Evolutionary conservation across 2,797 vertebrate genomes (phyloP).

Genomic region (Glyptemys insculpta): DNA sequence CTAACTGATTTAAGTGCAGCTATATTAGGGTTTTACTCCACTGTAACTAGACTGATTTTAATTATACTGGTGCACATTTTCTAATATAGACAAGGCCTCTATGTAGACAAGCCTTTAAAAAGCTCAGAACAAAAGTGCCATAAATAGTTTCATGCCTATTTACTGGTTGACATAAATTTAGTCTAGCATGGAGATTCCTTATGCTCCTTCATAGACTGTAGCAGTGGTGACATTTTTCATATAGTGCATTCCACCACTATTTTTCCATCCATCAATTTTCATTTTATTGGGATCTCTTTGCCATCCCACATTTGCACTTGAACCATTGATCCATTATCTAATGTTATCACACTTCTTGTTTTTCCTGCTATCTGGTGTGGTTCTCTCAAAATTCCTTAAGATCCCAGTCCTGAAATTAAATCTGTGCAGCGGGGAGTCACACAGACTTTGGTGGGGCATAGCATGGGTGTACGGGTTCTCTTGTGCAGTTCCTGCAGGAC

Average conservation of each 20-base stretch:
- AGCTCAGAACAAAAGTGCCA: background rate
- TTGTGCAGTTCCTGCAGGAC: background rate
- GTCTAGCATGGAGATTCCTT: background rate
- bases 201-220: background rate
- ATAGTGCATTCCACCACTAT: background rate
- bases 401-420: slow-evolving; percentile 35
- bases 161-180: background rate
- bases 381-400: slow-evolving; percentile 58
- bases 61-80: rapidly evolving
- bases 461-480: slow-evolving; percentile 10
- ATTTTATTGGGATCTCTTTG: background rate
- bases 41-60: rapidly evolving
- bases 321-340: slow-evolving; percentile 14
- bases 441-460: slow-evolving; percentile 37
- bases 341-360: background rate
- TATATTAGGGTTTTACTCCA: background rate
- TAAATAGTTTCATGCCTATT: background rate
- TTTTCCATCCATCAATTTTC: slow-evolving; percentile 56
- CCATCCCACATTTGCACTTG: background rate
- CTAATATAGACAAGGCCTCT: background rate
- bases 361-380: slow-evolving; percentile 62
- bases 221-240: background rate
- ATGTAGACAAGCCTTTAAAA: background rate
- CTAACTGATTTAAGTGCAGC: background rate
- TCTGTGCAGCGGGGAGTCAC: slow-evolving; percentile 30